Evolutionary conservation across 2,797 vertebrate species (phyloP).

Genomic region (Hephaestus fuliginosus): DNA sequence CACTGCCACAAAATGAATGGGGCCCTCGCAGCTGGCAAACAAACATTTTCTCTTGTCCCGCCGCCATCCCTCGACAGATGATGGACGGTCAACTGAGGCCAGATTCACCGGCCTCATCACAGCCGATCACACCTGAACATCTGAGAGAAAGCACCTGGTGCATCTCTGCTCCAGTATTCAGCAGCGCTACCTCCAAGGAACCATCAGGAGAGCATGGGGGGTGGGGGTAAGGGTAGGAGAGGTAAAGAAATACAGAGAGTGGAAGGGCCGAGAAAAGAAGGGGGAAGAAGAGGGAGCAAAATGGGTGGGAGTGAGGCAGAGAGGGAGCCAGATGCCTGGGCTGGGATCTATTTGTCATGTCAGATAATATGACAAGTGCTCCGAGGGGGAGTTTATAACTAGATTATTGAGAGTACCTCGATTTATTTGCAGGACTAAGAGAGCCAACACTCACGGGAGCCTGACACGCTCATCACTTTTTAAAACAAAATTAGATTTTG

Average conservation of each 20-base stretch:
- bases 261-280: background rate
- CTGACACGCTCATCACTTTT: slow-evolving; percentile 58
- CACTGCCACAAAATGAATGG: slow-evolving; percentile 16
- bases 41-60: slow-evolving; percentile 42
- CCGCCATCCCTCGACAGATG: slow-evolving; percentile 29
- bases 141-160: slow-evolving; percentile 50
- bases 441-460: slow-evolving; percentile 53
- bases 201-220: slow-evolving; percentile 3
- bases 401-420: slow-evolving; percentile 74
- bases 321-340: slow-evolving; percentile 43
- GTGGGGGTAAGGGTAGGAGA: background rate
- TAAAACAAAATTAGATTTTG: slow-evolving; percentile 68
- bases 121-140: slow-evolving; percentile 45
- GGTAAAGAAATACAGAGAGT: no score
- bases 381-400: slow-evolving; percentile 74
- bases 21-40: slow-evolving; percentile 33
- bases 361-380: slow-evolving; percentile 79
- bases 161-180: slow-evolving; percentile 45
- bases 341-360: slow-evolving; percentile 81
- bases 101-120: slow-evolving; percentile 37
- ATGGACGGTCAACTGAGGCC: slow-evolving; percentile 38
- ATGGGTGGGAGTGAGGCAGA: slow-evolving; percentile 25
- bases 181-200: background rate
- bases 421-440: slow-evolving; percentile 76
- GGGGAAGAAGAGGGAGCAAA: slow-evolving; percentile 24